phyloP scores from a whole-genome alignment of 2,113 vertebrate species.

The Ovis aries region DNA sequence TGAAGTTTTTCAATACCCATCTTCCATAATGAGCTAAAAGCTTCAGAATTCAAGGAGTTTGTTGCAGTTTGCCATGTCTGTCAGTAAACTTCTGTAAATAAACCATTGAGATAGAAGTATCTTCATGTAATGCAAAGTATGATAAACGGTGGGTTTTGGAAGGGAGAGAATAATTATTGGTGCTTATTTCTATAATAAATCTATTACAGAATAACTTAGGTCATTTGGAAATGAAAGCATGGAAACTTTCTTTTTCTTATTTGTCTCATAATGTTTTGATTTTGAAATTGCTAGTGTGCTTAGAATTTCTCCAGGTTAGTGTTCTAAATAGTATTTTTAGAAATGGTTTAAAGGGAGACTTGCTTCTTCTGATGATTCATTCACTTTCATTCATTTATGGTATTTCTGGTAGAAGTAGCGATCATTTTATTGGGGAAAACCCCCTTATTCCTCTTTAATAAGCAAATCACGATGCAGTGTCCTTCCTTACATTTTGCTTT shows the following conservation, averaged over 20 bases:
- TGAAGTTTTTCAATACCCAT: background rate
- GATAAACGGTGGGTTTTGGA: background rate
- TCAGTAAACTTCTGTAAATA: background rate
- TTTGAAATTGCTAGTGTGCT: background rate
- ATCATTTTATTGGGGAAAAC: background rate
- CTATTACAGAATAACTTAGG: background rate
- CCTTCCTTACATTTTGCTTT: background rate
- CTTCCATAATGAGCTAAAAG: background rate
- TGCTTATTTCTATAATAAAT: background rate
- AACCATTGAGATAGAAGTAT: background rate
- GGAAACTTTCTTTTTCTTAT: background rate
- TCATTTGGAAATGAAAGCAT: background rate
- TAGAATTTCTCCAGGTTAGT: slow-evolving; percentile 2
- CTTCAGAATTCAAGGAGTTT: background rate
- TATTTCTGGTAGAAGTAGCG: slow-evolving; percentile 6
- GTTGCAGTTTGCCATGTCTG: background rate
- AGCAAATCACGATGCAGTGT: background rate
- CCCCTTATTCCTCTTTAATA: background rate
- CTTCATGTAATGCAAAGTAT: background rate
- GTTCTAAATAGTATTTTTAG: slow-evolving; percentile 21
- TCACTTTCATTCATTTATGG: slow-evolving; percentile 10
- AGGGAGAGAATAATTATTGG: background rate
- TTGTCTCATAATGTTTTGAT: background rate
- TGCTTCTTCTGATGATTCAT: slow-evolving; percentile 5
- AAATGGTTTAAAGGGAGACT: slow-evolving; percentile 30